Evolutionary conservation across 2,113 vertebrate species (phyloP).

Genomic region (Polypterus bichir): DNA sequence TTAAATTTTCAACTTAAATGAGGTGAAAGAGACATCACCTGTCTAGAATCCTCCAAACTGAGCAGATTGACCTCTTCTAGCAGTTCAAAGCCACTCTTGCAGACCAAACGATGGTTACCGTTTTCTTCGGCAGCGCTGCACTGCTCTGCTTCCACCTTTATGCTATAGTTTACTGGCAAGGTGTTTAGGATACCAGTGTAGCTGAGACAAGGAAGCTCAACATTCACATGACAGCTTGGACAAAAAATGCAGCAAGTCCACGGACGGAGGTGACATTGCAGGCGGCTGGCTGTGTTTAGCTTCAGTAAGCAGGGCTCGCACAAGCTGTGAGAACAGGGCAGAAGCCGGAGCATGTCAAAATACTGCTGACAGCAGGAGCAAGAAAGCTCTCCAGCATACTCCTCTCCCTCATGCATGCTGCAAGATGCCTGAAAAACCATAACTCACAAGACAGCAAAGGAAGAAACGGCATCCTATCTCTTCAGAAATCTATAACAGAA

Average conservation of each 20-base stretch:
- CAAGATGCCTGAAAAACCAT: too few species aligned
- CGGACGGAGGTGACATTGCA: constrained; percentile 4
- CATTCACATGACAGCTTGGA: constrained; percentile 28
- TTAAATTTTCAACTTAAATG: too few species aligned
- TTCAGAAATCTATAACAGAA: too few species aligned
- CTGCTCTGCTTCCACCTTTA: too few species aligned
- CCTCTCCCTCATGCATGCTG: constrained; percentile 6
- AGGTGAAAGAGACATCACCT: too few species aligned
- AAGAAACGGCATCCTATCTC: too few species aligned
- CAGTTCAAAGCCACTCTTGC: too few species aligned
- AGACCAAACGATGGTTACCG: too few species aligned
- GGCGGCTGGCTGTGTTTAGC: background rate
- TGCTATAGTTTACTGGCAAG: constrained; percentile 35
- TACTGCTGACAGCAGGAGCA: constrained; percentile 33
- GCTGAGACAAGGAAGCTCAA: constrained; percentile 45
- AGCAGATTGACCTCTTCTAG: too few species aligned
- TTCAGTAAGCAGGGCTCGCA: constrained; percentile 31
- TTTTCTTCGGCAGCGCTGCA: too few species aligned
- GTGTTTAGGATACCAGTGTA: constrained; percentile 34
- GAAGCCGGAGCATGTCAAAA: constrained; percentile 27
- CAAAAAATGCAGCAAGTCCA: constrained; percentile 31
- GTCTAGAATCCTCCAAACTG: too few species aligned
- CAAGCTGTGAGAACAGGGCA: constrained; percentile 46
- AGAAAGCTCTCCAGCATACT: constrained; percentile 4
- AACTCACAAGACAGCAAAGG: too few species aligned